Base-by-base conservation (phyloP, 92 coral and sea anemone genomes). In the Palythoa caribaeorum region DNA sequence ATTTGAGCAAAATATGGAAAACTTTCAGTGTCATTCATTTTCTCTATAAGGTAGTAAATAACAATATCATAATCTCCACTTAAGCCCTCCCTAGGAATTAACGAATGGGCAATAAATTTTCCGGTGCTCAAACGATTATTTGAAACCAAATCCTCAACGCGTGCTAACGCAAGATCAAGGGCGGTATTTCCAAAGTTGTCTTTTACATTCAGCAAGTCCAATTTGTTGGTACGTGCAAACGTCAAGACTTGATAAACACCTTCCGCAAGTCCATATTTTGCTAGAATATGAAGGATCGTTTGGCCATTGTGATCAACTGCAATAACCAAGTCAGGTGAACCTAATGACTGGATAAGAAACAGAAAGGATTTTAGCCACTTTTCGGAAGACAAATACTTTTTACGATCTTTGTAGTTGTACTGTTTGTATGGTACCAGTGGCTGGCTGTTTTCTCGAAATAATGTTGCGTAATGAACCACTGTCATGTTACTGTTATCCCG, bases 151-250 rank as follows among this genome's bases (percentile, higher is more conserved):
- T 75, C 57, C n/a, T 48, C 4, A 47, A 76, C 79, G 17, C 73
- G 54, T 16, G 74, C 54, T 65, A 80, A 80, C 15, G 85, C 75
- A 9, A 80, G 12, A 51, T 80, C 85, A 2, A 80, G 2, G 55
- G 85, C 85, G 8, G 73, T 65, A 16, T n/a, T 77, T 54, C 81
- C 81, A 1, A 53, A 53, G 48, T 52, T 77, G 17, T 77, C 81
- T 21, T 53, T 77, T 9, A 44, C 47, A 54, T 77, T 77, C 28
- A 77, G 7, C 40, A 77, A 9, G 53, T 52, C 40, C 19, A 39
- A 12, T 35, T 77, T 77, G 0, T 28, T 53, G 17, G 20, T 20
- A 8, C 81, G 4, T 52, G 47, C 65, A 0, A 10, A 20, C 0
- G 0, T 1, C 48, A 77, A 28, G 44, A 52, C n/a, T 0, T 28